Conservation (phyloP, 2,113 vertebrate species). For the Sylvilagus bachmani region DNA sequence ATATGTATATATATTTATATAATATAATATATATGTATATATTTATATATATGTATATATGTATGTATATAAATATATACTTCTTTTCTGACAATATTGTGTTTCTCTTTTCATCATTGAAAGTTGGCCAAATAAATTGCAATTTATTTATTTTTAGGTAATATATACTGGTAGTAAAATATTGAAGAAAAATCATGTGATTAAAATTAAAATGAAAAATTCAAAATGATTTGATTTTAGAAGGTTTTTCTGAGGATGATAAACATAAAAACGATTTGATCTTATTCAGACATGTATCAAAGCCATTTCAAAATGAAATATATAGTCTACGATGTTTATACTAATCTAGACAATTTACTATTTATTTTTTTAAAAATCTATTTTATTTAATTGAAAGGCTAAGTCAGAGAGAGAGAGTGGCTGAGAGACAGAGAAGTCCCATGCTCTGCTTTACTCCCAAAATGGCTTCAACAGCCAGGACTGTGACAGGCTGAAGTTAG, state of each 20-base stretch:
- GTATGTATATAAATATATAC: background rate
- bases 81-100: background rate
- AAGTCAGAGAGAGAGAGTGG: too few species aligned
- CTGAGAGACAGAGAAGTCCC: too few species aligned
- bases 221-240: background rate
- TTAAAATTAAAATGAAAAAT: background rate
- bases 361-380: background rate
- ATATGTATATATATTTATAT: too few species aligned
- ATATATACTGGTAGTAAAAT: background rate
- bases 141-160: background rate
- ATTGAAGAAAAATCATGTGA: background rate
- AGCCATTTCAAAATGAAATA: background rate
- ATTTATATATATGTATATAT: background rate
- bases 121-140: background rate
- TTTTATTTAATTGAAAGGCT: too few species aligned
- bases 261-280: background rate
- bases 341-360: background rate
- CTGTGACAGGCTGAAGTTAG: too few species aligned
- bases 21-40: too few species aligned
- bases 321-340: background rate
- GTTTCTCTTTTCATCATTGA: background rate
- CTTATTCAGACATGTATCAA: background rate
- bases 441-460: too few species aligned
- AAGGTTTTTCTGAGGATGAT: background rate
- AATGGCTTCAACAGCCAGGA: too few species aligned